A percentile compares a stretch with the other conserved stretches of the same genome.
Evolutionary conservation across 1,140 invertebrate genomes (phyloP).

Genomic region (Zaprionus vittiger): DNA sequence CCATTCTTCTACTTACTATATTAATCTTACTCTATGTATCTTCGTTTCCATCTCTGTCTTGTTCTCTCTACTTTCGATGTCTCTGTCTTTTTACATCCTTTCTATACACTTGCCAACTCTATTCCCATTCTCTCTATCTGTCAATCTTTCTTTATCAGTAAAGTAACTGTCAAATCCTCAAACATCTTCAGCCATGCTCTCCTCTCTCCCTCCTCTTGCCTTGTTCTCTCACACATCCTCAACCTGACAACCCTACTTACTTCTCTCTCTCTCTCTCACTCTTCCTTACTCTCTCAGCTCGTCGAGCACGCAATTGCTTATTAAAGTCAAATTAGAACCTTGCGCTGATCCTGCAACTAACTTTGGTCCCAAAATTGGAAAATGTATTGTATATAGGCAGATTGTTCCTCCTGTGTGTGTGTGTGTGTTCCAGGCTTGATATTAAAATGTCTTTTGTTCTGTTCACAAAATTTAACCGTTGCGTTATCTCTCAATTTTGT

Average conservation of each 20-base stretch:
- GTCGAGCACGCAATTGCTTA: constrained; percentile 65
- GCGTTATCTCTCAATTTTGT: constrained; percentile 71
- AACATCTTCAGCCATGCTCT: background rate
- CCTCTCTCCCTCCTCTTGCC: background rate
- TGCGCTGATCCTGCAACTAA: background rate
- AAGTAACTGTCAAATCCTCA: background rate
- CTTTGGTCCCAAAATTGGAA: background rate
- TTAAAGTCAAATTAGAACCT: constrained; percentile 68
- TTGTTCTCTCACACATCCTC: background rate
- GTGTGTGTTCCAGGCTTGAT: constrained; percentile 13
- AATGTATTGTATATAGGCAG: background rate
- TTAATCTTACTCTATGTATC: too few species aligned
- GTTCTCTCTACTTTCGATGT: too few species aligned
- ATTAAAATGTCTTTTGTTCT: constrained; percentile 75
- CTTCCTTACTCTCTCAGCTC: background rate
- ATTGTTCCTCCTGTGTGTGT: too few species aligned
- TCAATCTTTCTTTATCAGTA: background rate
- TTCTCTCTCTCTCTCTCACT: background rate
- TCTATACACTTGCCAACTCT: background rate
- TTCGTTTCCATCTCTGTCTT: too few species aligned
- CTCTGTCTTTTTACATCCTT: too few species aligned
- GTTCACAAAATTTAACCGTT: constrained; percentile 69
- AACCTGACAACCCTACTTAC: background rate
- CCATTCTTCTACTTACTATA: too few species aligned
- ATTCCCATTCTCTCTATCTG: background rate